Percentiles rank a stretch among this genome's conserved stretches.
Conservation (phyloP, 2,888 invertebrate genomes). For the Alentia gelatinosa region DNA sequence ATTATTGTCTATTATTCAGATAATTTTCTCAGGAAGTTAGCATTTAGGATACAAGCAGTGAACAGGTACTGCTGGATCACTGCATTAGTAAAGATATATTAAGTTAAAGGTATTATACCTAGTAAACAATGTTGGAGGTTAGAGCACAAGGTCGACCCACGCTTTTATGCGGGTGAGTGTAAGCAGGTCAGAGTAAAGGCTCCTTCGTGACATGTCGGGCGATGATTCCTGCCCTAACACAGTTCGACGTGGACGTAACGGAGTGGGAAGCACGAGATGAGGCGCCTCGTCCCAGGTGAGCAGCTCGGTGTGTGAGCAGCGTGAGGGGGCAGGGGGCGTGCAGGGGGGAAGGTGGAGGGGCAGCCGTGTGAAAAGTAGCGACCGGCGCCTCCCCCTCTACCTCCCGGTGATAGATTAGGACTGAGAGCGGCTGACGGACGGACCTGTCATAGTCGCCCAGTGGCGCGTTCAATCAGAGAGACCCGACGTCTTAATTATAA, state of each 20-base stretch:
- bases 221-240: too few relatives aligned
- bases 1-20: too few relatives aligned
- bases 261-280: background rate
- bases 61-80: too few relatives aligned
- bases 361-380: background rate
- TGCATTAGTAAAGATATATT: too few relatives aligned
- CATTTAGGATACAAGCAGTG: too few relatives aligned
- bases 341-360: background rate
- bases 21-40: too few relatives aligned
- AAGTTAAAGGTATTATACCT: too few relatives aligned
- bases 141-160: too few relatives aligned
- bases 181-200: too few relatives aligned
- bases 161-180: too few relatives aligned
- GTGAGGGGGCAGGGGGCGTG: background rate
- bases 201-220: too few relatives aligned
- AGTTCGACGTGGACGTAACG: background rate
- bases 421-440: slow-evolving; percentile 2
- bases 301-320: background rate
- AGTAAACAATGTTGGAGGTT: too few relatives aligned
- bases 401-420: slow-evolving; percentile 20
- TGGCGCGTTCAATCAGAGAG: background rate
- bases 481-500: background rate
- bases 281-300: background rate
- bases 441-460: background rate
- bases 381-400: background rate